phyloP scores from a whole-genome alignment of 2,113 vertebrate genomes.

The Sorex araneus region DNA sequence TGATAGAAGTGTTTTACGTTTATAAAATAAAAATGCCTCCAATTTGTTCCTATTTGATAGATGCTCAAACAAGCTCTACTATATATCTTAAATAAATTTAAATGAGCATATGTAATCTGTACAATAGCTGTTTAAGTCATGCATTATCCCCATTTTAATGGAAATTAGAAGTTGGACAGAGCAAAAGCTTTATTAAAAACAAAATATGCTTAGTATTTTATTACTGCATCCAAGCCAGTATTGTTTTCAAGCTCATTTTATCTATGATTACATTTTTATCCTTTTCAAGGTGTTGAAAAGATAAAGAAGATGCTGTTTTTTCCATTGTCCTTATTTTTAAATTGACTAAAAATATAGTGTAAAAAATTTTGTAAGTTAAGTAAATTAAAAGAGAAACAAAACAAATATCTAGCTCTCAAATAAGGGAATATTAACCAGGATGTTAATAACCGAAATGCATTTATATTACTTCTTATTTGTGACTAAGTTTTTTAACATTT shows the following conservation, averaged over 20 bases:
- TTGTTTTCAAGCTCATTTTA: background rate
- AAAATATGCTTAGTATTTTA: background rate
- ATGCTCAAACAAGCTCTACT: background rate
- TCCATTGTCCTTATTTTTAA: slow-evolving; percentile 11
- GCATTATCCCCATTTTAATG: background rate
- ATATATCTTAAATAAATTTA: background rate
- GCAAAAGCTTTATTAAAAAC: background rate
- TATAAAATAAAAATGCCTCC: background rate
- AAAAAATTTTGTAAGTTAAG: slow-evolving; percentile 16
- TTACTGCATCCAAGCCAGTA: background rate
- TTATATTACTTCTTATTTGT: background rate
- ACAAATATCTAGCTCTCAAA: background rate
- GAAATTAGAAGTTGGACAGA: background rate
- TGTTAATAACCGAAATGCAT: background rate
- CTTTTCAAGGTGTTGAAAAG: background rate
- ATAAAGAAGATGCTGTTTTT: background rate
- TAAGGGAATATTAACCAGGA: background rate
- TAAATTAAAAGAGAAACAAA: slow-evolving; percentile 6
- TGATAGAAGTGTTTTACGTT: background rate
- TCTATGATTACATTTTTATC: background rate
- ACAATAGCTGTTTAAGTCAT: background rate
- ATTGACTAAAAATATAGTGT: background rate
- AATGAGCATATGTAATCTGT: background rate
- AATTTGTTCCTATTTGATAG: background rate
- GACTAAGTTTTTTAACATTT: background rate